phyloP scores from a whole-genome alignment of 2,888 invertebrate genomes.

The Drosophila atroscutellata region DNA sequence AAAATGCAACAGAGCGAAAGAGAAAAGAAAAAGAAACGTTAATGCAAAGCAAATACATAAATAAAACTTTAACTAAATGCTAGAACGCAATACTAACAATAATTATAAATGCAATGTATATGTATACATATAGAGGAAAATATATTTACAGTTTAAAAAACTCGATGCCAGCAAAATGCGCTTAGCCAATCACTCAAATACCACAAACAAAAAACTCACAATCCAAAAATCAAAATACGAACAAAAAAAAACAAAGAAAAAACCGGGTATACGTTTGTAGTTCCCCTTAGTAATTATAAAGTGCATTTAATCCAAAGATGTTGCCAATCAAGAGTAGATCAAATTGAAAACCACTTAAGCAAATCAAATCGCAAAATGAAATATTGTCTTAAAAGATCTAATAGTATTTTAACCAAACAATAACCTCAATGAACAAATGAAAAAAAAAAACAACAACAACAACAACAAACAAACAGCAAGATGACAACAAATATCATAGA shows the following conservation, averaged over 20 bases:
- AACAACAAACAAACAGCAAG: constrained; percentile 17
- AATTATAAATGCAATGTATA: constrained; percentile 36
- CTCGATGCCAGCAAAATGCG: constrained; percentile 53
- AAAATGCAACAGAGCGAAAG: background rate
- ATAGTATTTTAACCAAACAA: constrained; percentile 36
- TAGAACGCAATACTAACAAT: constrained; percentile 64
- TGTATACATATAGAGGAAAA: constrained; percentile 43
- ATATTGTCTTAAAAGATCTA: constrained; percentile 41
- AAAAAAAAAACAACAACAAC: background rate
- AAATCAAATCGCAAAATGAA: constrained; percentile 22
- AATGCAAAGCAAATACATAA: constrained; percentile 57
- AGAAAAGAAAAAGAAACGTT: constrained; percentile 35
- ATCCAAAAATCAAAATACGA: constrained; percentile 7
- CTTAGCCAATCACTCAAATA: constrained; percentile 37
- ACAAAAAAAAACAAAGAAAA: constrained; percentile 6
- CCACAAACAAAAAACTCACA: constrained; percentile 12
- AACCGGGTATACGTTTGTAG: constrained; percentile 15
- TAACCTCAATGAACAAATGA: constrained; percentile 36
- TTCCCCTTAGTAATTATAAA: constrained; percentile 55
- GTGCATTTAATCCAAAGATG: constrained; percentile 76
- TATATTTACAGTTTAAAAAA: constrained; percentile 55
- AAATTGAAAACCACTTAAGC: constrained; percentile 18
- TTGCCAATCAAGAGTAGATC: constrained; percentile 65
- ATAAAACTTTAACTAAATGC: constrained; percentile 50
- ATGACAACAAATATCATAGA: constrained; percentile 44